Base-by-base conservation (phyloP, 2,797 vertebrate genomes). In the Spea hammondii region DNA sequence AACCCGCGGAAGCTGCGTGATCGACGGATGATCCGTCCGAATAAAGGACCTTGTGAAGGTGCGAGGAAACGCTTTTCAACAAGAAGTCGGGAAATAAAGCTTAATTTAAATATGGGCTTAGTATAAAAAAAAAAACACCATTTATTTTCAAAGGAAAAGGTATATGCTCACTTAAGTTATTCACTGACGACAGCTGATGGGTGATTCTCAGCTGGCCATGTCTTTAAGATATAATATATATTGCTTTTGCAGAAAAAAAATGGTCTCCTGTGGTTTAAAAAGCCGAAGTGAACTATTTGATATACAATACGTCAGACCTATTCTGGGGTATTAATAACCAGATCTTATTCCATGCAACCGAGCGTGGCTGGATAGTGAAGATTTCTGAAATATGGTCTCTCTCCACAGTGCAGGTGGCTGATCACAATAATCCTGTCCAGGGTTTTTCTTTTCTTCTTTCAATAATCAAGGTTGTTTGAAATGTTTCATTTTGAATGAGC, bases 151-250 rank as follows among this genome's bases (percentile, higher is more conserved):
- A 32, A 64, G 47, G n/a, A 48, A 49, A 57, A 73, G 7, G 5
- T 73, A 64, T 73, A 73, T 73, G 10, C 13, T 48, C 44, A 62
- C 72, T 64, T 71, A 64, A 64, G 72, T 73, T 64, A 73, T 64
- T 64, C 68, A 53, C 59, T 73, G 72, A 73, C 72, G 50, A 73
- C 59, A 64, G 72, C 72, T 73, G 59, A 64, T 48, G 13, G 14
- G 46, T 71, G 53, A 46, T 57, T 71, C 49, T 60, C 72, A 73
- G 72, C 72, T 73, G 55, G 47, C 55, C 47, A 49, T 51, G 7
- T 8, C 49, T n/a, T 57, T 72, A 57, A 69, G 8, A 72, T 59
- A 13, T 69, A 67, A 69, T 72, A 64, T 73, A 73, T 73, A 45
- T 72, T 72, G 53, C 53, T 60, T 60, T 64, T 54, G 12, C 32